Percentiles rank a stretch among this genome's conserved stretches.
Evolutionary conservation across 1,140 invertebrate species (phyloP).

Genomic region (Panagrolaimus sp.): DNA sequence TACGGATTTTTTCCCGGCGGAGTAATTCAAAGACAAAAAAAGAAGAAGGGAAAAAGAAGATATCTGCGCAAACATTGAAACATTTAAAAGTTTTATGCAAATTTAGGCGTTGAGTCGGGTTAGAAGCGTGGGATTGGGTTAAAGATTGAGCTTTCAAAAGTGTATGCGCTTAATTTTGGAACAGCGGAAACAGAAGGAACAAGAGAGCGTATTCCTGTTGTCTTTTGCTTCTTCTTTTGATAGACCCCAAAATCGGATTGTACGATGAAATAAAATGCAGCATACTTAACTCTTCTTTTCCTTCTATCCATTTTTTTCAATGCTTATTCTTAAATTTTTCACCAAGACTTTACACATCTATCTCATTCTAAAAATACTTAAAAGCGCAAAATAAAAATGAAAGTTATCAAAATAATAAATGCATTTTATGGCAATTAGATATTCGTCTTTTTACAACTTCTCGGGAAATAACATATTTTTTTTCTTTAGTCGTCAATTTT

Average conservation of each 20-base stretch:
- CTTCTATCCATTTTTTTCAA: too few species aligned
- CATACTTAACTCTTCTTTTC: too few species aligned
- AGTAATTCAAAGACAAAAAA: background rate
- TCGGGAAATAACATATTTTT: too few species aligned
- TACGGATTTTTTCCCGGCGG: background rate
- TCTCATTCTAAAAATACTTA: too few species aligned
- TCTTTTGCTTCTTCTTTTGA: background rate
- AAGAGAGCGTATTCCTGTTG: background rate
- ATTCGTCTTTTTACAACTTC: too few species aligned
- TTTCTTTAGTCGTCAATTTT: too few species aligned
- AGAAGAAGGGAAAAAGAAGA: background rate
- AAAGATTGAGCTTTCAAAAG: conserved; percentile 11
- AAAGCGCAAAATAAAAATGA: too few species aligned
- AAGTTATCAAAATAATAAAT: too few species aligned
- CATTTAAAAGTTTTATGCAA: conserved; percentile 2
- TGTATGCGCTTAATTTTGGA: conserved; percentile 3
- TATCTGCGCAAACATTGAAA: conserved; percentile 8
- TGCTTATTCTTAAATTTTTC: too few species aligned
- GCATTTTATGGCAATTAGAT: too few species aligned
- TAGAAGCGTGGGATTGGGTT: conserved; percentile 6
- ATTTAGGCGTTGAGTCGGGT: conserved; percentile 10
- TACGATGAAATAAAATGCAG: background rate
- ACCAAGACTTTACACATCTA: too few species aligned
- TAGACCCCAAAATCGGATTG: conserved; percentile 12
- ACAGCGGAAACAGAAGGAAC: background rate